phyloP scores from a whole-genome alignment of 2,888 invertebrate genomes.

The Drosophila pseudotakahashii region DNA sequence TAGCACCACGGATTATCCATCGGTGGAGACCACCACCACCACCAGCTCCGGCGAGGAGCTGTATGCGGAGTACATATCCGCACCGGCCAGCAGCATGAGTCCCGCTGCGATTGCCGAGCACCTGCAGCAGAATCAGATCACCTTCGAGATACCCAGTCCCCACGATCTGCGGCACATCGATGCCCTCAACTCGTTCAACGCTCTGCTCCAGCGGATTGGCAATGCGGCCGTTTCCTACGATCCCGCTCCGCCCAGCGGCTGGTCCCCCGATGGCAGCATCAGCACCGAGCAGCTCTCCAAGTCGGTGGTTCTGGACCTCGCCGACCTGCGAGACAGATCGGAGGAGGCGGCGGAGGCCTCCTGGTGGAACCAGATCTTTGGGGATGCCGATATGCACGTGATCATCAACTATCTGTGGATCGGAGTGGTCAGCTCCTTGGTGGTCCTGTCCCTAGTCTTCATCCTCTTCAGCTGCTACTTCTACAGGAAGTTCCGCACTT shows the following conservation, averaged over 20 bases:
- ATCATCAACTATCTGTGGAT: slow-evolving; percentile 84
- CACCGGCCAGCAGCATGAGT: slow-evolving; percentile 76
- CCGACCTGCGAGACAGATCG: slow-evolving; percentile 70
- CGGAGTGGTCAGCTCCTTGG: slow-evolving; percentile 83
- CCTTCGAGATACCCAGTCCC: slow-evolving; percentile 83
- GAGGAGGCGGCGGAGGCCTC: slow-evolving; percentile 28
- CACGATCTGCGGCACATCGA: slow-evolving; percentile 83
- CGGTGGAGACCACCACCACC: slow-evolving; percentile 46
- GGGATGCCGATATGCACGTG: slow-evolving; percentile 82
- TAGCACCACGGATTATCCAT: slow-evolving; percentile 62
- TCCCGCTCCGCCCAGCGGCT: slow-evolving; percentile 41
- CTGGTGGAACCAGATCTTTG: slow-evolving; percentile 77
- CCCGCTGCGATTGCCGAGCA: slow-evolving; percentile 77
- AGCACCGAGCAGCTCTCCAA: slow-evolving; percentile 82
- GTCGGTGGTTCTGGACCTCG: slow-evolving; percentile 82
- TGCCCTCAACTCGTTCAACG: slow-evolving; percentile 82
- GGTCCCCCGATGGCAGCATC: slow-evolving; percentile 64
- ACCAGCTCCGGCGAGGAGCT: slow-evolving; percentile 41
- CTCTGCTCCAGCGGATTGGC: slow-evolving; percentile 79
- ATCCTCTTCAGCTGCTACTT: slow-evolving; percentile 84
- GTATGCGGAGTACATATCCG: slow-evolving; percentile 68
- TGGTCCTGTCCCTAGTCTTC: slow-evolving; percentile 82
- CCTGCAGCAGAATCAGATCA: slow-evolving; percentile 82
- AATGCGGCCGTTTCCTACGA: slow-evolving; percentile 56
- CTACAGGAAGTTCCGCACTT: slow-evolving; percentile 84